Evolutionary conservation across 2,113 vertebrate genomes (phyloP).

Genomic region (Ageneiosus marmoratus): DNA sequence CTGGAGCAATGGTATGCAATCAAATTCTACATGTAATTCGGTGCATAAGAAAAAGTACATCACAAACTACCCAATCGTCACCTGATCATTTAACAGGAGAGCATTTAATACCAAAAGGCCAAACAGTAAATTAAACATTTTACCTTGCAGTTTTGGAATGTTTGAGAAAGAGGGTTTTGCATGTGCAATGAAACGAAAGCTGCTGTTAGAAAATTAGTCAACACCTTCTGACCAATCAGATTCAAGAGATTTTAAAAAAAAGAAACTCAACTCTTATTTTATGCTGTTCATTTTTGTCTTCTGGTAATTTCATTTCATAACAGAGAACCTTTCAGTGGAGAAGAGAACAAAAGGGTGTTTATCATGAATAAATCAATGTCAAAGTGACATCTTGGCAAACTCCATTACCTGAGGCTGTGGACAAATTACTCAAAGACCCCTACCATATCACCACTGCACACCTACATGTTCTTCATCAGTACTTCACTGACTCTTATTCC

Average conservation of each 20-base stretch:
- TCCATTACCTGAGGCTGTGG: slow-evolving; percentile 49
- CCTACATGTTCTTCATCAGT: slow-evolving; percentile 42
- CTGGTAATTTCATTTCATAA: slow-evolving; percentile 36
- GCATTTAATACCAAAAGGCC: too few relatives aligned
- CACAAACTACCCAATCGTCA: too few relatives aligned
- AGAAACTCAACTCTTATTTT: not conserved
- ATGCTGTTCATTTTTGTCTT: not conserved
- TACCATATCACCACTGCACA: slow-evolving; percentile 36
- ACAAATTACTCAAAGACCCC: slow-evolving; percentile 53
- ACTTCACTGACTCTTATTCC: slow-evolving; percentile 35
- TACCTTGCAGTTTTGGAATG: too few relatives aligned
- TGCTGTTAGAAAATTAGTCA: not conserved
- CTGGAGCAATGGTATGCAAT: too few relatives aligned
- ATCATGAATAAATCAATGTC: slow-evolving; percentile 54
- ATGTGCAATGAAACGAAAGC: not conserved
- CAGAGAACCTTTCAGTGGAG: slow-evolving; percentile 32
- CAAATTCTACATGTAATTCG: too few relatives aligned
- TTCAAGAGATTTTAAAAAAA: not conserved
- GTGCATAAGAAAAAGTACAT: too few relatives aligned
- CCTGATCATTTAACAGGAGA: too few relatives aligned
- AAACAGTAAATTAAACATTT: too few relatives aligned
- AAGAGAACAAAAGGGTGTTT: slow-evolving; percentile 55
- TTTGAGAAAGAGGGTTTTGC: too few relatives aligned
- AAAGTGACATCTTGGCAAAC: slow-evolving; percentile 47
- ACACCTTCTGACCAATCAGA: not conserved